Percentiles rank a stretch among this genome's conserved stretches.
Conservation (phyloP, 2,797 vertebrate genomes). For the Sebastolobus alascanus region DNA sequence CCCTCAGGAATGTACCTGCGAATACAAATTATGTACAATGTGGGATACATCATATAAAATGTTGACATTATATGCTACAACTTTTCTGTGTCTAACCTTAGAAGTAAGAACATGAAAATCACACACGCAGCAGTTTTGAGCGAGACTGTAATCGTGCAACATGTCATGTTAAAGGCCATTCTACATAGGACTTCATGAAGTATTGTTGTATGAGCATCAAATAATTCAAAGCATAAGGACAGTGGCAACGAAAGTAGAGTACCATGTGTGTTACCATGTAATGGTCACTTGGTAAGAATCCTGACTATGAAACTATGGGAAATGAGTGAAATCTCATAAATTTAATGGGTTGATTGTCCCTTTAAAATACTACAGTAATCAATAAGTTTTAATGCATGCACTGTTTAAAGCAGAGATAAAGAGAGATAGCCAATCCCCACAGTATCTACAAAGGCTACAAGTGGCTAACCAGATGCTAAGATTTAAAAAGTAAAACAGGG, state of each 20-base stretch:
- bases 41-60: neutral
- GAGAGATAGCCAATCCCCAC: neutral
- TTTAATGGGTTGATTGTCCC: neutral
- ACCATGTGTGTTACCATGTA: neutral
- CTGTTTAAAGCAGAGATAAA: neutral
- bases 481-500: neutral
- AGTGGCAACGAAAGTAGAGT: neutral
- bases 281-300: neutral
- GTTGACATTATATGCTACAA: neutral
- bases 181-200: neutral
- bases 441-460: neutral
- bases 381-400: neutral
- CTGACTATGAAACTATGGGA: neutral
- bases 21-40: neutral
- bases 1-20: constrained; percentile 43
- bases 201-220: neutral
- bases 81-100: neutral
- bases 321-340: neutral
- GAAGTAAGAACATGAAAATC: neutral
- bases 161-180: neutral
- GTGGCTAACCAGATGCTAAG: neutral
- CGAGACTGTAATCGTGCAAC: neutral
- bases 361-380: neutral
- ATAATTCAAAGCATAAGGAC: neutral
- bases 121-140: neutral